Evolutionary conservation across 2,113 vertebrate genomes (phyloP).

Genomic region (Progne subis): DNA sequence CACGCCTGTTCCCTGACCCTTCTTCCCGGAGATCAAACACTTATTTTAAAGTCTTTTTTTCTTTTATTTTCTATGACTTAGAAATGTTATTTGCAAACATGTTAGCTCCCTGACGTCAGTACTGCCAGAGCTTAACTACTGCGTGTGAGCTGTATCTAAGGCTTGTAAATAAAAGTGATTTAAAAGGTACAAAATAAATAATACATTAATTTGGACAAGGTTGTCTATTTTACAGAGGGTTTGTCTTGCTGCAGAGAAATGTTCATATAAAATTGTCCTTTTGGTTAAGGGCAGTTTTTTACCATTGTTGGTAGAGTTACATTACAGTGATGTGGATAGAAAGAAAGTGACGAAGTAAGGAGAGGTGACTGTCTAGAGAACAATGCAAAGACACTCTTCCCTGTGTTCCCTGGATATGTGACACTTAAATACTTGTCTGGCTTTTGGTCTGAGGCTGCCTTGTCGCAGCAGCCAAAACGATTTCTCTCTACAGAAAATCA

Average conservation of each 20-base stretch:
- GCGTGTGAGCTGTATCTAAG: slow-evolving; percentile 58
- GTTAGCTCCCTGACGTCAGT: slow-evolving; percentile 42
- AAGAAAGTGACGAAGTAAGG: background rate
- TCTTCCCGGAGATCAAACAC: background rate
- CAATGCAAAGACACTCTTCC: background rate
- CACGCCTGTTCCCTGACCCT: background rate
- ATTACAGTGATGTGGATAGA: background rate
- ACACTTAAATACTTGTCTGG: background rate
- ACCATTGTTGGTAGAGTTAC: background rate
- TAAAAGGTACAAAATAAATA: slow-evolving; percentile 72
- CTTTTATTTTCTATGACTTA: slow-evolving; percentile 55
- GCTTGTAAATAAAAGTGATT: slow-evolving; percentile 75
- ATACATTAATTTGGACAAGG: slow-evolving; percentile 61
- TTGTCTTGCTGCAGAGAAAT: background rate
- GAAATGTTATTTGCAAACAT: slow-evolving; percentile 36
- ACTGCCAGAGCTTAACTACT: slow-evolving; percentile 60
- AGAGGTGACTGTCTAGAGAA: background rate
- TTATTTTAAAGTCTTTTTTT: slow-evolving; percentile 44
- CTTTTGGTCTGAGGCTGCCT: background rate
- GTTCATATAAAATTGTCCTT: background rate
- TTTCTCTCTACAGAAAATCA: background rate
- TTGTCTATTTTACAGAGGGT: background rate
- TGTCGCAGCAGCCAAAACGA: fast-evolving
- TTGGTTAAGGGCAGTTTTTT: background rate
- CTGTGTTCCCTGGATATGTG: background rate